Base-by-base conservation (phyloP, 1,140 invertebrate genomes). In the Lutraria rhynchaena region DNA sequence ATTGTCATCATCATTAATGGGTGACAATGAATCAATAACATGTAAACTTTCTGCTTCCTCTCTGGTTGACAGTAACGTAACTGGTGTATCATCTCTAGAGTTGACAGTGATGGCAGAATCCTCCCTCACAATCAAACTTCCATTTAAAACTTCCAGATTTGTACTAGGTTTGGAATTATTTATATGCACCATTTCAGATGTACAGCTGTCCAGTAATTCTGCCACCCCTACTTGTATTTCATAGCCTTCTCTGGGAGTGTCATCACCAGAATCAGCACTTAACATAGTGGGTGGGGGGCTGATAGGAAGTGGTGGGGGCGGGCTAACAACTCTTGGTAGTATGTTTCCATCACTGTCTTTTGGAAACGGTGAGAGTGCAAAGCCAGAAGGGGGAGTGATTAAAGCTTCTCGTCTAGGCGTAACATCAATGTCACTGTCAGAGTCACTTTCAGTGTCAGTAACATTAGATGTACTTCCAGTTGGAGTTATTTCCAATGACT, bases 221-320 rank as follows among this genome's bases (percentile, higher is more conserved):
- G 78, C 58, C 57, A 73, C 76, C 0, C 76, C 76, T 17, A 80
- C 53, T 24, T 80, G 27, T 0, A 77, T 61, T 24, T 77, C 60
- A 22, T 67, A 13, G 53, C 5, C 41, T 4, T 29, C 35, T 31
- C 17, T 60, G 11, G 49, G 53, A 24, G 46, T 37, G 19, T 70
- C 44, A 37, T 57, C 33, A 17, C 46, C 75, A 55, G 44, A 53
- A 11, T 35, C 71, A 24, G 44, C 35, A 31, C 44, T 49, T 0
- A 63, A 17, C 22, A 81, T 17, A 24, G 57, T 74, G 24, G 78
- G 78, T 49, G 70, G 69, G 29, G 78, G 78, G 35, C 78, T 81
- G 17, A 65, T 61, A 31, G 78, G 78, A n/a, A 81, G 69, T 13
- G 78, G 78, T 13, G 78, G 78, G 29, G 78, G 74, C n/a, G 74